A percentile compares a stretch with the other conserved stretches of the same genome.
These are phyloP conservation scores for Papilio protenor DNA, from an alignment of 2,888 invertebrate species.

Conservation along the genomic window DNA sequence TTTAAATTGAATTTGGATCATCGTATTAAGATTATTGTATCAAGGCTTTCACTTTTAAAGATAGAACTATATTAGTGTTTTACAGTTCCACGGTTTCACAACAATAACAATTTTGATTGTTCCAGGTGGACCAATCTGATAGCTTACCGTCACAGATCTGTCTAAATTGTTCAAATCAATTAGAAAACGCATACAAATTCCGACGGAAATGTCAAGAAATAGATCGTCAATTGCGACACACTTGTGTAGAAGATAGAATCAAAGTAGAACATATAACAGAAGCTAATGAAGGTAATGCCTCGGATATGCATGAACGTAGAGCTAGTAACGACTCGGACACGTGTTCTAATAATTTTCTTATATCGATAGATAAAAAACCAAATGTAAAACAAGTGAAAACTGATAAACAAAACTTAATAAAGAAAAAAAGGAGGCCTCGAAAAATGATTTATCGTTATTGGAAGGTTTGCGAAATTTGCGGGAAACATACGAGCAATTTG, in stretches of 20 bases:
- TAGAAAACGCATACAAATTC: conserved; percentile 78
- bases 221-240: conserved; percentile 64
- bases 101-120: neutral
- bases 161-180: conserved; percentile 67
- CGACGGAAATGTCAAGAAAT: conserved; percentile 75
- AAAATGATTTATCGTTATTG: conserved; percentile 73
- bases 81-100: neutral
- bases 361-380: conserved; percentile 51
- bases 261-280: conserved; percentile 63
- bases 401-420: conserved; percentile 49
- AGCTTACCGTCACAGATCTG: conserved; percentile 74
- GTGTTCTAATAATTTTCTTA: conserved; percentile 52
- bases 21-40: neutral
- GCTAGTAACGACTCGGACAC: conserved; percentile 55
- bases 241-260: conserved; percentile 52
- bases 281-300: conserved; percentile 48
- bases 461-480: conserved; percentile 80
- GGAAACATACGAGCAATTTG: conserved; percentile 74
- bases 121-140: conserved; percentile 73
- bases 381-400: conserved; percentile 44
- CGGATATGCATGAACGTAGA: conserved; percentile 50
- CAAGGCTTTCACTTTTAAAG: neutral
- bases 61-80: neutral
- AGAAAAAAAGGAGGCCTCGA: conserved; percentile 58
- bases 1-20: neutral